These are phyloP conservation scores for Anneissia japonica DNA, from an alignment of 35 echinoderm and acorn worm species.

Conservation along the genomic window DNA sequence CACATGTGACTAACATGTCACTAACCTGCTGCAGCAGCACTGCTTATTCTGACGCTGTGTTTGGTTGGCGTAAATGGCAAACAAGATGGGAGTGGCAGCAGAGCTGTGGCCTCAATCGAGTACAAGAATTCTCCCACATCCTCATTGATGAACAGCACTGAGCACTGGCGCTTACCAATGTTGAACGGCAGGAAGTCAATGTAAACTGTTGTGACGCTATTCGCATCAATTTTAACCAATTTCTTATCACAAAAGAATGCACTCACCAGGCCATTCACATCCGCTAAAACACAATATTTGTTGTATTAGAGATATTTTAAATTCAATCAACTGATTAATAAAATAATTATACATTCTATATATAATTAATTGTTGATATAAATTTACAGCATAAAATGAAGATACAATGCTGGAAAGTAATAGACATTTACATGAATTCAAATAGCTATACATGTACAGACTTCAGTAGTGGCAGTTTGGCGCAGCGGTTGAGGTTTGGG, in stretches of 20 bases:
- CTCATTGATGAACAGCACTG: conserved; percentile 89
- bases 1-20: no score
- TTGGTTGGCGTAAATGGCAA: conserved; percentile 61
- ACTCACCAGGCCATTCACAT: conserved; percentile 37
- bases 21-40: conserved; percentile 84
- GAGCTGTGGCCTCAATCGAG: conserved; percentile 64
- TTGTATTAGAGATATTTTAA: neutral
- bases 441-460: no score
- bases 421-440: no score
- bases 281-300: conserved; percentile 14
- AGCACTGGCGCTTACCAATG: conserved; percentile 77
- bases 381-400: no score
- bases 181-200: conserved; percentile 94
- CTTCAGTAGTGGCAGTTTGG: no score
- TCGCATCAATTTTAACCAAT: conserved; percentile 50
- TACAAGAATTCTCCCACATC: conserved; percentile 77
- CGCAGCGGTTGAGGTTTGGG: no score
- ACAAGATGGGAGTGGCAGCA: conserved; percentile 48
- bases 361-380: no score
- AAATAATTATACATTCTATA: no score
- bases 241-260: conserved; percentile 58
- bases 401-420: no score
- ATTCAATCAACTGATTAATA: no score
- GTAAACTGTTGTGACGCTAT: conserved; percentile 36
- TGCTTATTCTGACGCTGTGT: conserved; percentile 86